Conservation (phyloP, 2,888 invertebrate genomes). For the Globia sparganii region DNA sequence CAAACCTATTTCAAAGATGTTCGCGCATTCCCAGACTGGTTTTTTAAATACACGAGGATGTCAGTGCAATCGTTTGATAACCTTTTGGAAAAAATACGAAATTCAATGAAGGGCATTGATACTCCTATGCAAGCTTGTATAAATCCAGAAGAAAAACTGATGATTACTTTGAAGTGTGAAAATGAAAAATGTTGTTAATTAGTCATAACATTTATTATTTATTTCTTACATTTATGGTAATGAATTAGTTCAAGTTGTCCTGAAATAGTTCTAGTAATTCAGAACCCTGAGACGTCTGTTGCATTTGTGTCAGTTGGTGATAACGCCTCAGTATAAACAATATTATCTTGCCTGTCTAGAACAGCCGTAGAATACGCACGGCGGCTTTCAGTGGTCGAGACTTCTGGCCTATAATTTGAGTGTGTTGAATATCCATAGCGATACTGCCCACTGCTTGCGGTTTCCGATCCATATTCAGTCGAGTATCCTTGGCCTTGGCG, state of each 20-base stretch:
- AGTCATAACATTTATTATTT: not conserved
- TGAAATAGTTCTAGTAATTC: constrained; percentile 67
- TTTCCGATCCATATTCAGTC: not conserved
- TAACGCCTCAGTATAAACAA: not conserved
- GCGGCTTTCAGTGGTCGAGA: not conserved
- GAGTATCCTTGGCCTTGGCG: too few relatives aligned
- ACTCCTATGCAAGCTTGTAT: not conserved
- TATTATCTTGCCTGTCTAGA: not conserved
- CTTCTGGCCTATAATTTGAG: constrained; percentile 1
- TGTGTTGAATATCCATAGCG: constrained; percentile 63
- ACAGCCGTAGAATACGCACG: not conserved
- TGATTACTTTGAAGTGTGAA: not conserved
- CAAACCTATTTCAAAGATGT: constrained; percentile 59
- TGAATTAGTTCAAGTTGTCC: constrained; percentile 17
- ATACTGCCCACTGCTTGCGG: constrained; percentile 59
- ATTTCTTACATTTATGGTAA: not conserved
- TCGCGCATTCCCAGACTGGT: constrained; percentile 61
- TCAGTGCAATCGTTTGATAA: not conserved
- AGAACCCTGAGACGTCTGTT: constrained; percentile 68
- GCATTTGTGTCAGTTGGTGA: constrained; percentile 47
- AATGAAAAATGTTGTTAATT: constrained; percentile 1
- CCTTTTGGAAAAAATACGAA: not conserved
- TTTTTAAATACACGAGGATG: constrained; percentile 50
- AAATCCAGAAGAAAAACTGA: not conserved
- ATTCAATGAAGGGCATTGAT: not conserved